Evolutionary conservation across 2,113 vertebrate genomes (phyloP).

Genomic region (Macrotis lagotis): DNA sequence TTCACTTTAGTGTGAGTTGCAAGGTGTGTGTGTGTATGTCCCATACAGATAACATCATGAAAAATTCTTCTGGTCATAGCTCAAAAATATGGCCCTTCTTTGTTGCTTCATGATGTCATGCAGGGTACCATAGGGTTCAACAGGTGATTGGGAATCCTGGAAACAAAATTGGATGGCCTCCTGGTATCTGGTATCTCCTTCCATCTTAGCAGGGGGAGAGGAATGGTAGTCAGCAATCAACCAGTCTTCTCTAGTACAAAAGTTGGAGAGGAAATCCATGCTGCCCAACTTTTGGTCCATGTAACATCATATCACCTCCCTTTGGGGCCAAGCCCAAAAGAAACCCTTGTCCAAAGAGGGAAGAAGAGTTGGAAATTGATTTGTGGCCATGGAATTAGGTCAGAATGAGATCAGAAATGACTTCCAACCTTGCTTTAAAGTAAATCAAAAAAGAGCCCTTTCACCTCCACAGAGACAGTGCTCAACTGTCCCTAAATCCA

Average conservation of each 20-base stretch:
- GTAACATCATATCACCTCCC: not conserved
- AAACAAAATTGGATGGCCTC: not conserved
- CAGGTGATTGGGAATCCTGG: not conserved
- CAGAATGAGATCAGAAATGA: not conserved
- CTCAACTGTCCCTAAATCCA: not conserved
- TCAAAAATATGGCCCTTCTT: slow-evolving; percentile 41
- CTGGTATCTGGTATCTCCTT: not conserved
- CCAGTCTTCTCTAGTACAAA: not conserved
- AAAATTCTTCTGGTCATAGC: slow-evolving; percentile 50
- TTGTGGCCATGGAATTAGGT: not conserved
- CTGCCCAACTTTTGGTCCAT: not conserved
- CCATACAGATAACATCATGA: slow-evolving; percentile 19
- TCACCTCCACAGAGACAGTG: not conserved
- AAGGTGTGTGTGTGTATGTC: slow-evolving; percentile 29
- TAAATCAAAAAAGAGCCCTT: not conserved
- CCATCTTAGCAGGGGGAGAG: not conserved
- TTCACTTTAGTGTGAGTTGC: slow-evolving; percentile 18
- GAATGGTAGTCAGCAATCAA: not conserved
- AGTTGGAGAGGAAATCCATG: not conserved
- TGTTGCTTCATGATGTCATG: slow-evolving; percentile 39
- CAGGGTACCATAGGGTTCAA: not conserved
- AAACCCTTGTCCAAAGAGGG: not conserved
- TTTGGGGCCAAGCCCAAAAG: not conserved
- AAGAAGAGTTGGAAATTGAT: not conserved
- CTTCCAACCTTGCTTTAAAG: not conserved